Base-by-base conservation (phyloP, 2,797 vertebrate species). In the Perodicticus potto region DNA sequence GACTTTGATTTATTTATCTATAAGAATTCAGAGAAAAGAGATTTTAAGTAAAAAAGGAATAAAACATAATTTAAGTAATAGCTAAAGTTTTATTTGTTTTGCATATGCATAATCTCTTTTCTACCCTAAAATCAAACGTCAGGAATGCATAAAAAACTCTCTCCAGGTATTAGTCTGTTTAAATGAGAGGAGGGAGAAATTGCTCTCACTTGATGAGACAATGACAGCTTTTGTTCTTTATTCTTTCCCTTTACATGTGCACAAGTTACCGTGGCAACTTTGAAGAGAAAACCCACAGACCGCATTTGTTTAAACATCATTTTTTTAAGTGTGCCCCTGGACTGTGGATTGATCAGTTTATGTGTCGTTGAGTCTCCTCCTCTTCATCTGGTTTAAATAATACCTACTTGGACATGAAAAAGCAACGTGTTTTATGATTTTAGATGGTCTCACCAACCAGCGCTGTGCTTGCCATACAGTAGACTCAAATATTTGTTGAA, bases 151-250 rank as follows among this genome's bases (percentile, higher is more conserved):
- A 89, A 96, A 92, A 97, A 97, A 70, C 77, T 92, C 49, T 55
- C 87, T 96, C 87, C 92, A 97, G 96, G 94, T 98, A 97, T 94
- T 96, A 96, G 78, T 98, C 92, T 96, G 96, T 96, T 95, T 95
- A 97, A 97, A 97, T 94, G 95, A 96, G 95, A 96, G 45, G 95
- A 91, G 77, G 29, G 59, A 84, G 37, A 95, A 95, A 92, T 32
- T 55, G 73, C 89, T 86, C 93, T 97, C 94, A 93, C 77, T 97
- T 97, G 93, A 97, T 94, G 88, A 97, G 96, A 98, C 98, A 98
- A 98, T 97, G 95, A 98, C 93, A 97, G 96, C 94, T 94, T 98
- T 98, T 98, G 98, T 99, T 98, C 96, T 97, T 76, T 80, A 63
- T 96, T 96, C 92, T 97, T 97, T 96, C 91, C 49, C 89, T 97